A percentile compares a stretch with the other conserved stretches of the same genome.
These are phyloP conservation scores for Drosophila ercepeae DNA, from an alignment of 1,140 invertebrate genomes.

Conservation along the genomic window DNA sequence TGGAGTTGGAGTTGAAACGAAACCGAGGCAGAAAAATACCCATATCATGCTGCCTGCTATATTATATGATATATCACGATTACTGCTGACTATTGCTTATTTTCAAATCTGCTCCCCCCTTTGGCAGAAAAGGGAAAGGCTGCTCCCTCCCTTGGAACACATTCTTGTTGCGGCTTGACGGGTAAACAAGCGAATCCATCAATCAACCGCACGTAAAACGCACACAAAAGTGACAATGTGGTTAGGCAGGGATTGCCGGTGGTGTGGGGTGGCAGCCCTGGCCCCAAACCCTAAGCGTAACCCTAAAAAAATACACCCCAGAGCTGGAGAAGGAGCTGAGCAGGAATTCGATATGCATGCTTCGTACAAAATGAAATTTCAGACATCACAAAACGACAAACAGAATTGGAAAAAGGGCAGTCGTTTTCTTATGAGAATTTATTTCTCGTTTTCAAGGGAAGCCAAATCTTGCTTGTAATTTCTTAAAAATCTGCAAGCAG, in stretches of 20 bases:
- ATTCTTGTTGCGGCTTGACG: conserved; percentile 64
- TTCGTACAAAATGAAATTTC: conserved; percentile 48
- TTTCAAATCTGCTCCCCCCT: conserved; percentile 54
- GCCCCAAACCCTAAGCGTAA: conserved; percentile 10
- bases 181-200: conserved; percentile 77
- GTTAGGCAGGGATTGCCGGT: neutral
- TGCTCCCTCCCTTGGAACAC: conserved; percentile 6
- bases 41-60: conserved; percentile 44
- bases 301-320: conserved; percentile 21
- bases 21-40: conserved; percentile 42
- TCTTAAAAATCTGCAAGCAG: neutral
- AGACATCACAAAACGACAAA: conserved; percentile 27
- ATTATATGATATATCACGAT: conserved; percentile 77
- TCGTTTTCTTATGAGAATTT: too few species aligned
- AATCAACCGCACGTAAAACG: conserved; percentile 70
- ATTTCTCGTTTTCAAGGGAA: too few species aligned
- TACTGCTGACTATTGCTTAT: conserved; percentile 71
- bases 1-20: conserved; percentile 21
- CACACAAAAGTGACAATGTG: conserved; percentile 72
- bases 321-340: neutral
- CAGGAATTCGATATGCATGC: conserved; percentile 43
- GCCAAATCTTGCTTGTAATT: neutral
- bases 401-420: conserved; percentile 6
- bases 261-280: neutral
- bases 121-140: conserved; percentile 3